phyloP scores from a whole-genome alignment of 2,113 vertebrate genomes.

The Alces alces region DNA sequence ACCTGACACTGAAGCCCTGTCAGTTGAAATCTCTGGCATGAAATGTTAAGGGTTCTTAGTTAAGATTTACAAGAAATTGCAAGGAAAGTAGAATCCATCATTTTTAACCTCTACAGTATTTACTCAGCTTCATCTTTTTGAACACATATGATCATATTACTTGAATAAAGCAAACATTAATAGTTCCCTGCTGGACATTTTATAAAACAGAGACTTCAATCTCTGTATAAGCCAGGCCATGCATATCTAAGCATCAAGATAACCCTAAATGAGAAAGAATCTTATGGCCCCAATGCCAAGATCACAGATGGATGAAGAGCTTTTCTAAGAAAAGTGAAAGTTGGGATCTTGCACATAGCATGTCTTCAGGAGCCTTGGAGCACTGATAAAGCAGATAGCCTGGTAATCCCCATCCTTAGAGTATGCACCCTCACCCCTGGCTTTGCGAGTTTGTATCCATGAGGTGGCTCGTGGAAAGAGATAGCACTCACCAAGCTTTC shows the following conservation, averaged over 20 bases:
- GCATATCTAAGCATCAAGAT: background rate
- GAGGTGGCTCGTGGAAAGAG: background rate
- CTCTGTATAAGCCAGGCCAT: background rate
- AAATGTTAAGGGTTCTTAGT: background rate
- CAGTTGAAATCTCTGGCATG: background rate
- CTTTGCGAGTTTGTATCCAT: background rate
- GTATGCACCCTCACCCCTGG: too few relatives aligned
- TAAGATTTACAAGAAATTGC: background rate
- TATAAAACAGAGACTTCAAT: background rate
- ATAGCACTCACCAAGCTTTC: background rate
- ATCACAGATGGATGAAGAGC: background rate
- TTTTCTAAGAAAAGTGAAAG: background rate
- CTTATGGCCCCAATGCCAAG: background rate
- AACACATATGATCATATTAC: background rate
- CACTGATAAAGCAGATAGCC: background rate
- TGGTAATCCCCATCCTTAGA: background rate
- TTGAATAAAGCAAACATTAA: background rate
- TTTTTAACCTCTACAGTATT: background rate
- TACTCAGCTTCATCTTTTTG: background rate
- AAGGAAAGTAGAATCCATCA: background rate
- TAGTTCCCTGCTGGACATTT: background rate
- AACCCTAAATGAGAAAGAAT: background rate
- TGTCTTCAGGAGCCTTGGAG: background rate
- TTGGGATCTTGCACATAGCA: background rate
- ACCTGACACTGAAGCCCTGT: background rate